phyloP scores from a whole-genome alignment of 2,113 vertebrate genomes.

The Lonchura striata region DNA sequence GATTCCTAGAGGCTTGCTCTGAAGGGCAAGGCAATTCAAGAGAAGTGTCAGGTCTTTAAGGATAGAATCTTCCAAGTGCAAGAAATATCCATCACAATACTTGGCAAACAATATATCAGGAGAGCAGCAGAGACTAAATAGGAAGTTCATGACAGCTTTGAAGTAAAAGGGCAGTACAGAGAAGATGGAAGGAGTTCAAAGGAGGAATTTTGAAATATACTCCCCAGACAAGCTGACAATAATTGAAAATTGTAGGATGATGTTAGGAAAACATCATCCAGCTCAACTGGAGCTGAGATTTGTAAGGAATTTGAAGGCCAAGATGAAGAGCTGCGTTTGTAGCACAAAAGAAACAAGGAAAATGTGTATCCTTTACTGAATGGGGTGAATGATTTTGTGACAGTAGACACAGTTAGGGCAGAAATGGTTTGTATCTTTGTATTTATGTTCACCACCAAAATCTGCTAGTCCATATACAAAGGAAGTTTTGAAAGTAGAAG shows the following conservation, averaged over 20 bases:
- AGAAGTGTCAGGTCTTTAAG: background rate
- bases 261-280: background rate
- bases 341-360: background rate
- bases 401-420: background rate
- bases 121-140: background rate
- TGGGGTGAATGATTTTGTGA: background rate
- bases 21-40: background rate
- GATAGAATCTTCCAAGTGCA: background rate
- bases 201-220: background rate
- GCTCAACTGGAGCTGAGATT: background rate
- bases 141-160: background rate
- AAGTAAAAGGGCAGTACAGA: background rate
- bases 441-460: background rate
- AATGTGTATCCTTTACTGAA: background rate
- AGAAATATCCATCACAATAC: background rate
- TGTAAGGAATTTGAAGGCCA: background rate
- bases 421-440: background rate
- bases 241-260: background rate
- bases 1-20: background rate
- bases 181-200: background rate
- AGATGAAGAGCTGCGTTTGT: background rate
- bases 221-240: background rate
- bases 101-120: background rate
- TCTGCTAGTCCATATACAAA: background rate
- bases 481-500: background rate